Evolutionary conservation across 2,888 invertebrate species (phyloP).

Genomic region (Nomada flava): DNA sequence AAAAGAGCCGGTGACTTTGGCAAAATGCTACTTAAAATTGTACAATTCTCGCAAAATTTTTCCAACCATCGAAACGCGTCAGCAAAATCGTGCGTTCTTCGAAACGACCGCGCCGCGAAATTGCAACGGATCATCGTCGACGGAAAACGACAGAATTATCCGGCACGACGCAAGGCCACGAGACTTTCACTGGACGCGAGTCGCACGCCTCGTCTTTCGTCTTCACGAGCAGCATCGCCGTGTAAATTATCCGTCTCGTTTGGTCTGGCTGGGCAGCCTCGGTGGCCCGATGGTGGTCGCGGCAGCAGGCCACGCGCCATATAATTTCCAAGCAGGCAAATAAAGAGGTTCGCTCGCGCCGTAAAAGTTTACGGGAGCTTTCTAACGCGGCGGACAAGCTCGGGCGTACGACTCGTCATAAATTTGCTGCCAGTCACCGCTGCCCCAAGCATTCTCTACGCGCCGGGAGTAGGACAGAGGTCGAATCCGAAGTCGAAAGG

Average conservation of each 20-base stretch:
- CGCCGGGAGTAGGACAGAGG: not conserved
- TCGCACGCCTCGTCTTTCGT: not conserved
- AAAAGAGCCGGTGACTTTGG: too few relatives aligned
- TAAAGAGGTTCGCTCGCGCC: slow-evolving; percentile 56
- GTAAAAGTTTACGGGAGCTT: slow-evolving; percentile 71
- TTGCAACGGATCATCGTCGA: too few relatives aligned
- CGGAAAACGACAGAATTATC: not conserved
- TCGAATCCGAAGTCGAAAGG: not conserved
- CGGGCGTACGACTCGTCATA: slow-evolving; percentile 77
- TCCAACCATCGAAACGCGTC: too few relatives aligned
- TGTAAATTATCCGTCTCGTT: slow-evolving; percentile 58
- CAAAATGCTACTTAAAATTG: too few relatives aligned
- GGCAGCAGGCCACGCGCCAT: slow-evolving; percentile 77
- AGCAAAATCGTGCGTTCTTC: too few relatives aligned
- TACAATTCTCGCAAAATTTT: too few relatives aligned
- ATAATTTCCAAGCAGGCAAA: slow-evolving; percentile 73
- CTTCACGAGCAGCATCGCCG: slow-evolving; percentile 35
- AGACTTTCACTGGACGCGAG: slow-evolving; percentile 25
- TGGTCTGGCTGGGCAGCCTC: slow-evolving; percentile 24
- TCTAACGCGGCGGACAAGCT: slow-evolving; percentile 53
- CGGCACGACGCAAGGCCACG: slow-evolving; percentile 3
- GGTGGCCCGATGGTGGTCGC: slow-evolving; percentile 39
- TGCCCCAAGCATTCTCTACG: not conserved
- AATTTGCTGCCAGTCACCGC: slow-evolving; percentile 58
- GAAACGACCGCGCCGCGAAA: too few relatives aligned